Evolutionary conservation across 2,888 invertebrate genomes (phyloP), one percentile per base, ranked within the genome.

Genomic region (Caenorhabditis doughertyi): DNA sequence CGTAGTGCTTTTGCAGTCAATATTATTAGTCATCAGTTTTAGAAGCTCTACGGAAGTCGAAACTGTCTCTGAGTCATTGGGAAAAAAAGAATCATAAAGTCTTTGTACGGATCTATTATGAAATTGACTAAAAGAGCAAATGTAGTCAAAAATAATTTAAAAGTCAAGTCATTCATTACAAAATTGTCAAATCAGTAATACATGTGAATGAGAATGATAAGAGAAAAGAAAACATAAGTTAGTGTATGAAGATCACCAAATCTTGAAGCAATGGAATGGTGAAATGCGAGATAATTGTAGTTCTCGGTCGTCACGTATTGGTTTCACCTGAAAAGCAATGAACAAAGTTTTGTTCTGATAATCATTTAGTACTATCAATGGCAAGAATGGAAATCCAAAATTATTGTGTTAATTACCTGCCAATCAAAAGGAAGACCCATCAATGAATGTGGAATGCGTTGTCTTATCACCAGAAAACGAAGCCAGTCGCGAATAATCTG

Each of bases 401-500:
- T n/a, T n/a, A n/a, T n/a, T n/a, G n/a, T 18, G 18, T 53, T 7
- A 27, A 53, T 44, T n/a, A 87, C 87, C 80, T 88, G 84, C 89
- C 89, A 89, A 56, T 88, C 89, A 47, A 89, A 87, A 21, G 85
- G 85, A 56, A 86, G 77, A 64, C 87, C 86, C 67, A 89, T 71
- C 32, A 90, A 71, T 18, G 88, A 84, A 79, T 89, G 89, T 18
- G 90, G 89, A 32, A 90, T 87, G 49, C 90, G 82, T 80, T 89
- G 89, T 71, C 90, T 85, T 29, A 90, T 80, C 9, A 90, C 84
- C 29, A 90, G 82, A 82, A 89, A 88, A 60, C 89, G 83, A 11
- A 90, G 81, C 82, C 89, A 86, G 76, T 90, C 90, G 4, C 89
- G 85, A 60, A 87, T 87, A 51, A 86, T 81, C 88, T 88, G 65